Conservation (phyloP, 2,888 invertebrate species). For the Dastarcus helophoroides region DNA sequence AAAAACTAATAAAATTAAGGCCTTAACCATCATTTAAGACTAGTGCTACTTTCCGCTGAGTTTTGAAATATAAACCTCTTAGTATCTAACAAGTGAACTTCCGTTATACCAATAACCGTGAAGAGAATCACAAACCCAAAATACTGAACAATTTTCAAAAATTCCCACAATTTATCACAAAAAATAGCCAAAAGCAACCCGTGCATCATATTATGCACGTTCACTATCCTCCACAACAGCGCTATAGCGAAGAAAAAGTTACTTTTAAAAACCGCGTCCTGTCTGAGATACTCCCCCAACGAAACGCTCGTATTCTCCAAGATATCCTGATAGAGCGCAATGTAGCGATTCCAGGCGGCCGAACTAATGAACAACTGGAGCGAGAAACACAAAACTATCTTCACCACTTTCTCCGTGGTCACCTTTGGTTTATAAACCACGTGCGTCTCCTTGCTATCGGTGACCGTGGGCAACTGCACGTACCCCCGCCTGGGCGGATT, state of each 20-base stretch:
- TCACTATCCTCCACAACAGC: conserved; percentile 65
- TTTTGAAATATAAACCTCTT: conserved; percentile 41
- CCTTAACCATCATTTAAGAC: neutral
- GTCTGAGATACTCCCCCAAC: conserved; percentile 42
- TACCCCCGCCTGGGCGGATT: conserved; percentile 66
- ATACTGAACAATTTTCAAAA: conserved; percentile 58
- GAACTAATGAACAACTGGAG: conserved; percentile 65
- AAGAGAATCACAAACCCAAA: conserved; percentile 58
- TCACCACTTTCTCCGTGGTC: conserved; percentile 52
- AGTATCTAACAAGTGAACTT: conserved; percentile 55
- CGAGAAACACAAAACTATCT: conserved; percentile 53
- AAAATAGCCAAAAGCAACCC: conserved; percentile 64
- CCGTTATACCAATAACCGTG: conserved; percentile 56
- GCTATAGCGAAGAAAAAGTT: conserved; percentile 61
- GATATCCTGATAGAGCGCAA: conserved; percentile 66
- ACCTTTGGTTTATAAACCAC: conserved; percentile 53
- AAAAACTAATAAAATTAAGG: neutral
- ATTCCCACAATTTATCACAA: conserved; percentile 72
- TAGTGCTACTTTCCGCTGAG: conserved; percentile 5
- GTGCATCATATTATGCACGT: conserved; percentile 68
- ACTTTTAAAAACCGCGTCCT: conserved; percentile 55
- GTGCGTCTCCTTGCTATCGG: conserved; percentile 38
- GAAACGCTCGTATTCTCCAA: conserved; percentile 52
- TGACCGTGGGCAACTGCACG: conserved; percentile 50
- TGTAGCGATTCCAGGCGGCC: conserved; percentile 74